Evolutionary conservation across 2,797 vertebrate genomes (phyloP), one percentile per base, ranked within the genome.

Genomic region (Catharus ustulatus): DNA sequence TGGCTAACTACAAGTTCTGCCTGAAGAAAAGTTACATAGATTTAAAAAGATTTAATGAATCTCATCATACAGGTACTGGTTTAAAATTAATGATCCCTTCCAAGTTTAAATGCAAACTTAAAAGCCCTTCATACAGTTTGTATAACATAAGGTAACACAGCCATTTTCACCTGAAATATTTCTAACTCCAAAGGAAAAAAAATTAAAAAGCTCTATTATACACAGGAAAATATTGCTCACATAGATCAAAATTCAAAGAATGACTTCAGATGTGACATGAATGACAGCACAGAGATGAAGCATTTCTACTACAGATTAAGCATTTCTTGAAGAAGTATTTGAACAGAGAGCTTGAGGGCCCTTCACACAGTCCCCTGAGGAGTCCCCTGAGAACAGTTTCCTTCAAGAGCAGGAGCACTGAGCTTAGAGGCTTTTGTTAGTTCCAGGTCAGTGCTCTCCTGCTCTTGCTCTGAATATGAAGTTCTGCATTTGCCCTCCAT

Each of bases 31-130:
- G 30, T 61, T 34, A 43, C 12, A 75, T 22, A 68, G 24, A 43
- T 26, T 4, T 10, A 84, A 49, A 59, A 79, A 73, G 66, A 87
- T 23, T 54, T 57, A 83, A 67, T 15, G 3, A 75, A 42, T 57
- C 34, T 59, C 52, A n/a, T 42, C 10, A 30, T 45, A 72, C 8
- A 83, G 10, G 2, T 54, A 66, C 18, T 68, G 16, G 26, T 71
- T 58, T 81, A 84, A 87, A 83, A 80, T 36, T 64, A 90, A 72
- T 24, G 16, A 80, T n/a, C n/a, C 22, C 21, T 75, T 86, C 51
- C 46, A 75, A 54, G 64, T 24, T 58, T 34, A 78, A 87, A 85
- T 27, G 42, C 20, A 86, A 71, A 78, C 64, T 64, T 80, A 91
- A 90, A 40, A 36, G 23, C 7, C 38, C 63, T 84, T 52, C 21